Conservation (phyloP, 1,140 invertebrate species). For the Ruditapes philippinarum region DNA sequence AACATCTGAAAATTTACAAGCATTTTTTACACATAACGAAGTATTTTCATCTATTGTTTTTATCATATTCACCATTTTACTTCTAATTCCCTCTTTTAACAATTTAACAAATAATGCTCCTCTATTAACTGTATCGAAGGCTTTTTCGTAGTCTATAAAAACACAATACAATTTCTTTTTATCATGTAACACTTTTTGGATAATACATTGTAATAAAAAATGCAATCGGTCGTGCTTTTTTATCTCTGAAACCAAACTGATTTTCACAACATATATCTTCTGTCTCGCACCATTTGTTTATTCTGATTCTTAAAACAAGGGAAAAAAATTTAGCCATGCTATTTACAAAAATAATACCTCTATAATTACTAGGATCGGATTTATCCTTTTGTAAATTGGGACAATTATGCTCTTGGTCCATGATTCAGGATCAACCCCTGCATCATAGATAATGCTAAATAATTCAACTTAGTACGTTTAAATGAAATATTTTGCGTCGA, state of each 20-base stretch:
- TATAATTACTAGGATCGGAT: not conserved
- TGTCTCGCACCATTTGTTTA: constrained; percentile 44
- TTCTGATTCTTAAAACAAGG: constrained; percentile 4
- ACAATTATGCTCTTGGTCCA: constrained; percentile 27
- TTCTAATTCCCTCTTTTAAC: no score
- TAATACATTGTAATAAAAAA: constrained; percentile 54
- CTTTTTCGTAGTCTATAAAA: constrained; percentile 38
- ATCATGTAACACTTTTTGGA: constrained; percentile 36
- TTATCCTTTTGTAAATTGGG: constrained; percentile 1
- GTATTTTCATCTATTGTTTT: no score
- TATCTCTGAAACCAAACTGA: constrained; percentile 52
- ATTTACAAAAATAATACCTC: constrained; percentile 33
- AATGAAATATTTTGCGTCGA: no score
- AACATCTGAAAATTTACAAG: no score
- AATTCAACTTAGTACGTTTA: no score
- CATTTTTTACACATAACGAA: no score
- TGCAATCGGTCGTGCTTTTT: constrained; percentile 17
- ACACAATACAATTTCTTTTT: constrained; percentile 33
- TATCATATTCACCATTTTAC: no score
- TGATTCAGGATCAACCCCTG: constrained; percentile 31
- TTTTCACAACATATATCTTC: constrained; percentile 28
- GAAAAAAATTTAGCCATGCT: constrained; percentile 42
- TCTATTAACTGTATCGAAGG: constrained; percentile 37
- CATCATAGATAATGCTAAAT: no score
- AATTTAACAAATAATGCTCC: constrained; percentile 56